Evolutionary conservation across 2,113 vertebrate genomes (phyloP).

Genomic region (Laticauda colubrina): DNA sequence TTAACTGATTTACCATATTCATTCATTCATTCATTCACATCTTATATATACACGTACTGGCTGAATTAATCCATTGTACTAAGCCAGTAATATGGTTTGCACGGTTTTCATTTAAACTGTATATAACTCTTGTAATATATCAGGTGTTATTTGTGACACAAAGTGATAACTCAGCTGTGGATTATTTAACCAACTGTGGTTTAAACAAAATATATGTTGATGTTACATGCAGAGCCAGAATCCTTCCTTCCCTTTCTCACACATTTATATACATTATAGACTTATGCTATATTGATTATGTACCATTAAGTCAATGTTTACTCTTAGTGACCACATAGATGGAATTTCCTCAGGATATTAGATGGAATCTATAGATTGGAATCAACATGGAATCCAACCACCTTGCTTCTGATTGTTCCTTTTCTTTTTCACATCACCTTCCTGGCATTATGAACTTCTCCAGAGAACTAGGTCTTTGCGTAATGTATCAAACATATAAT

Average conservation of each 20-base stretch:
- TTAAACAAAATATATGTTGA: background rate
- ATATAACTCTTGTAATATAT: background rate
- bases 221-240: background rate
- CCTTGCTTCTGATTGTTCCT: background rate
- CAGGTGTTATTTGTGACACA: background rate
- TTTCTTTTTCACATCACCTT: background rate
- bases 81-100: background rate
- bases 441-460: background rate
- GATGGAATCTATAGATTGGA: background rate
- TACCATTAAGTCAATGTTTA: background rate
- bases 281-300: background rate
- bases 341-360: background rate
- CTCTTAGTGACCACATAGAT: background rate
- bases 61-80: background rate
- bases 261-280: background rate
- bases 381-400: background rate
- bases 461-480: background rate
- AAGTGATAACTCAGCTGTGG: background rate
- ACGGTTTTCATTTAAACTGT: background rate
- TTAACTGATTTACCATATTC: background rate
- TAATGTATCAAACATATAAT: background rate
- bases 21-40: background rate
- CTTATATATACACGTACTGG: background rate
- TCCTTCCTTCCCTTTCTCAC: background rate
- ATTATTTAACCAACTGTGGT: background rate